Conservation (phyloP, 2,797 vertebrate species). For the Bradypodion ventrale region DNA sequence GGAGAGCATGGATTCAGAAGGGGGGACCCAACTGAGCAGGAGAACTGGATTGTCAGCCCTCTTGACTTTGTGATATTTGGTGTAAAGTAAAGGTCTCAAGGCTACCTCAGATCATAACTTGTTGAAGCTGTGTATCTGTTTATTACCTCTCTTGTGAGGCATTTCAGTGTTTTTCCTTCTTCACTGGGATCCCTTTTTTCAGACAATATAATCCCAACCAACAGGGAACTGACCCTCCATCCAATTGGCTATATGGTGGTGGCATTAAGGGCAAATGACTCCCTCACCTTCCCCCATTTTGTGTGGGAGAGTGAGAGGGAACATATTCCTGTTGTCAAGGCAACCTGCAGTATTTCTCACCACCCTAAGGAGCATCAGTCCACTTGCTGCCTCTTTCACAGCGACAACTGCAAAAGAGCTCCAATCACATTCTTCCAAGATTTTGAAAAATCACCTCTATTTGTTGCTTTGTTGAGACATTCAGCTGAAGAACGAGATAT, state of each 20-base stretch:
- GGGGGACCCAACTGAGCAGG: neutral
- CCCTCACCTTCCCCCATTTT: neutral
- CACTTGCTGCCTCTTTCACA: too few relatives aligned
- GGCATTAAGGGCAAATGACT: neutral
- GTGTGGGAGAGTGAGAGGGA: neutral
- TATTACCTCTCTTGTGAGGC: neutral
- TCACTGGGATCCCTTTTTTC: neutral
- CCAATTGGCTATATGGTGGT: neutral
- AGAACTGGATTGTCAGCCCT: neutral
- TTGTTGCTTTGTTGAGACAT: slow-evolving; percentile 94
- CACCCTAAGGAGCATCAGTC: neutral
- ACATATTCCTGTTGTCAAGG: too few relatives aligned
- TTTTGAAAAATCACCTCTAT: slow-evolving; percentile 96
- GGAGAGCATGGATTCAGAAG: neutral
- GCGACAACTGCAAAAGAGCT: slow-evolving; percentile 93
- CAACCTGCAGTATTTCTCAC: neutral
- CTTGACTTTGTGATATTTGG: neutral
- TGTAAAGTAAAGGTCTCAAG: neutral
- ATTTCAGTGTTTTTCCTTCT: neutral
- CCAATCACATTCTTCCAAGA: slow-evolving; percentile 98
- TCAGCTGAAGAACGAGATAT: neutral
- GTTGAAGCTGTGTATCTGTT: neutral
- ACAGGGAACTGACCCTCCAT: neutral
- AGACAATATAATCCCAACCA: neutral
- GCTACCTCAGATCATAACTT: neutral